Conservation (phyloP, 2,113 vertebrate species). For the Ahaetulla prasina region DNA sequence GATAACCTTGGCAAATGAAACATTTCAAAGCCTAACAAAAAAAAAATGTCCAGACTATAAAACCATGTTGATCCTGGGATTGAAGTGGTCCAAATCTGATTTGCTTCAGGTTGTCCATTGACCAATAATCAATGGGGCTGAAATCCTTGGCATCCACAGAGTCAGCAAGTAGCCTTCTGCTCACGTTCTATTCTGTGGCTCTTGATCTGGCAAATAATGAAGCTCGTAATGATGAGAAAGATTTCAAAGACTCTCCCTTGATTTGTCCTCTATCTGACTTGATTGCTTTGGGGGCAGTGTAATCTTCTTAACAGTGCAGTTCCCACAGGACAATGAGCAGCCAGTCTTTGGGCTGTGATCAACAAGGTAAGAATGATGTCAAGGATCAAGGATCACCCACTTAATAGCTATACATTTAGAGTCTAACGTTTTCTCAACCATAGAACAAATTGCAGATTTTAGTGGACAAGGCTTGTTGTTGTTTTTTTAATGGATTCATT, state of each 20-base stretch:
- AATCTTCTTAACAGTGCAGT: conserved; percentile 72
- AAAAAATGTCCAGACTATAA: conserved; percentile 1
- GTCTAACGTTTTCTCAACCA: conserved; percentile 44
- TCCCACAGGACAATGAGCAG: conserved; percentile 66
- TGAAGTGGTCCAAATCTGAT: conserved; percentile 59
- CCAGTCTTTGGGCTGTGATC: conserved; percentile 49
- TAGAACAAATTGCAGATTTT: conserved; percentile 47
- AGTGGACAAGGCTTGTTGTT: conserved; percentile 7
- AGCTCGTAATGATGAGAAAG: conserved; percentile 74
- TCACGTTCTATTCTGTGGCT: conserved; percentile 75
- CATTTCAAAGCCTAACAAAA: not conserved
- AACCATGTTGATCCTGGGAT: conserved; percentile 27
- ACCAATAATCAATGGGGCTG: conserved; percentile 61
- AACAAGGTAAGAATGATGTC: conserved; percentile 49
- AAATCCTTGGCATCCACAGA: conserved; percentile 64
- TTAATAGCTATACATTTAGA: conserved; percentile 63
- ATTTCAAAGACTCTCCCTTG: conserved; percentile 74
- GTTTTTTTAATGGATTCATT: conserved; percentile 19
- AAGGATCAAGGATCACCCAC: conserved; percentile 68
- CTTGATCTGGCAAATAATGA: conserved; percentile 87
- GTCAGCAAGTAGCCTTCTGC: conserved; percentile 57
- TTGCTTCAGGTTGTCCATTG: conserved; percentile 65
- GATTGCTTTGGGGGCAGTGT: conserved; percentile 77
- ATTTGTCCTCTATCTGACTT: conserved; percentile 69
- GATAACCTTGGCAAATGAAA: conserved; percentile 37